phyloP scores from a whole-genome alignment of 1,140 invertebrate species.

The Caenorhabditis latens region DNA sequence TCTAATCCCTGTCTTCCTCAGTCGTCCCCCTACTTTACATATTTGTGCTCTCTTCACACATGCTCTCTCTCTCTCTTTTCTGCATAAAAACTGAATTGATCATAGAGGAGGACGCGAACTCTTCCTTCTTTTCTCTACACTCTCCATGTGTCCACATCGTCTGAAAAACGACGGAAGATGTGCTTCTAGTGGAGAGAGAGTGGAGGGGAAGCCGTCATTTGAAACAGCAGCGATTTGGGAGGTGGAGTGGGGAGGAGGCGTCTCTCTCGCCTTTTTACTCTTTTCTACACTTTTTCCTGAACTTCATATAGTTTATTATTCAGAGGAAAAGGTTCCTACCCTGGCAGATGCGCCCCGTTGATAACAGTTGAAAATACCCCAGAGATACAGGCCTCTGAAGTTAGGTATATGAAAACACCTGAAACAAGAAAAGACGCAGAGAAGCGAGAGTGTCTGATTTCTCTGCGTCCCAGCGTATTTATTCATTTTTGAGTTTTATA shows the following conservation, averaged over 20 bases:
- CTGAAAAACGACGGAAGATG: background rate
- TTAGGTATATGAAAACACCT: no score
- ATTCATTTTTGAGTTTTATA: no score
- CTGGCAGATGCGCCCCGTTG: no score
- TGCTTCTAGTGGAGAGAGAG: conserved; percentile 2
- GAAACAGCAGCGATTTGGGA: conserved; percentile 50
- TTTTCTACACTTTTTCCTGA: background rate
- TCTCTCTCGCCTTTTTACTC: conserved; percentile 27
- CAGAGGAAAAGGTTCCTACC: background rate
- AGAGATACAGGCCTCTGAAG: no score
- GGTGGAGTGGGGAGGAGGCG: background rate
- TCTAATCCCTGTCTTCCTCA: conserved; percentile 45
- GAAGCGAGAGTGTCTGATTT: no score
- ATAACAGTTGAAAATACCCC: no score
- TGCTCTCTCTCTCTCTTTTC: background rate
- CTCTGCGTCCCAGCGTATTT: no score
- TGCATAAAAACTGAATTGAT: conserved; percentile 34
- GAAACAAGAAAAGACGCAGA: no score
- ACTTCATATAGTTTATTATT: background rate
- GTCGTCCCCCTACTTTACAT: conserved; percentile 24
- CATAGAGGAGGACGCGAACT: conserved; percentile 17
- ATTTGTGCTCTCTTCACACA: background rate
- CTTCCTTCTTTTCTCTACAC: conserved; percentile 44
- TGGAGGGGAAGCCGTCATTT: conserved; percentile 41
- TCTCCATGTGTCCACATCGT: background rate